Base-by-base conservation (phyloP, 2,113 vertebrate species). In the Mionectes macconnelli region DNA sequence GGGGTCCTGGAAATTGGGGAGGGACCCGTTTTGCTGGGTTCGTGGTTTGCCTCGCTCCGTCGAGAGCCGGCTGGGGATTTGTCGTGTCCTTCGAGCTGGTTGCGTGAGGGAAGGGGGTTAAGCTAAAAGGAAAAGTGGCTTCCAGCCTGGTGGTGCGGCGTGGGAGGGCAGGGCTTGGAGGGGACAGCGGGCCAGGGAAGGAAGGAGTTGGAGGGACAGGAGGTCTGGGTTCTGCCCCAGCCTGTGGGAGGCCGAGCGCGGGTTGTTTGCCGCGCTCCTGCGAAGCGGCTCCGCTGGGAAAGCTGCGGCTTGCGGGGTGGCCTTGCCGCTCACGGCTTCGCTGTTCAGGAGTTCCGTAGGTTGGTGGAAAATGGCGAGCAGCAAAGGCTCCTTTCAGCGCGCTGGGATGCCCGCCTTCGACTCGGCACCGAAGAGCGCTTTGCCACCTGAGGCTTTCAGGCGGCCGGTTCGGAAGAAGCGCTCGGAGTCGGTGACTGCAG, bases 351-450 rank as follows among this genome's bases (percentile, higher is more conserved):
- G 8, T 69, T 44, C 6, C 23, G 5, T n/a, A 97, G 96, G 72
- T 42, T 4, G 37, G 69, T 55, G 2, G 21, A 84, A 93, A 42
- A 97, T 97, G 97, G 62, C 95, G 15, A 60, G 76, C 52, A 39
- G 49, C 50, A 67, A 1, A 6, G 74, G 66, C 53, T 95, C 97
- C 49, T 92, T 85, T 66, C 94, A 37, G 59, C 66, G 86, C 13
- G 81, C 94, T 10, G 94, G 87, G 17, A 66, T 94, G 37, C 64
- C 96, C 3, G 40, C 59, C n/a, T 97, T 95, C 72, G 82, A 94
- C 14, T 75, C 96, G 30, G 78, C 94, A 3, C 76, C 94, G 22
- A 97, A 88, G 77, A 97, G 55, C 64, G 91, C 97, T 64, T 56
- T 84, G 28, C 87, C 90, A 2, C 25, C 35, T 4, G 27, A 12